Percentiles rank a stretch among this genome's conserved stretches.
These are phyloP conservation scores for Volucella zonaria DNA, from an alignment of 2,888 invertebrate genomes.

Conservation along the genomic window DNA sequence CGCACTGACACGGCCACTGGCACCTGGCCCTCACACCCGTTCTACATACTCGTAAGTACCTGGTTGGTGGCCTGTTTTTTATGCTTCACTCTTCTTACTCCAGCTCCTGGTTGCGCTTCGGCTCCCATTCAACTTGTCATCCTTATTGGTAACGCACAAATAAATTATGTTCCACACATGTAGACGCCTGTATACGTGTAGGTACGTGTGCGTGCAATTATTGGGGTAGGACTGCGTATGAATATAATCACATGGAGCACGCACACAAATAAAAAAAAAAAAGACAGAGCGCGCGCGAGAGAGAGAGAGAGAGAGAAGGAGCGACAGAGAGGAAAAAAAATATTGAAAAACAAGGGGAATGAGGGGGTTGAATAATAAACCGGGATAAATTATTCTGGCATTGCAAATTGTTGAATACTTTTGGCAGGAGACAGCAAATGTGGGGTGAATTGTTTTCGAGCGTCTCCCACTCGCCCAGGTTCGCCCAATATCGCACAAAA, in stretches of 20 bases:
- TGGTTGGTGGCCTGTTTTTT: constrained; percentile 56
- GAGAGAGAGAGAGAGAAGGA: neutral
- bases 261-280: constrained; percentile 8
- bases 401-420: constrained; percentile 73
- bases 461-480: constrained; percentile 7
- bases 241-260: constrained; percentile 9
- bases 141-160: constrained; percentile 69
- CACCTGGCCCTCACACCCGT: too few species aligned
- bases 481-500: constrained; percentile 9
- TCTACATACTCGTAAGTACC: constrained; percentile 30
- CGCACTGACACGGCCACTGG: too few species aligned
- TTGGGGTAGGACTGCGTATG: constrained; percentile 67
- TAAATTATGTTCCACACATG: constrained; percentile 56
- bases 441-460: constrained; percentile 49
- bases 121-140: constrained; percentile 29
- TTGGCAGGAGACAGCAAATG: constrained; percentile 48
- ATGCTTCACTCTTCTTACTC: constrained; percentile 30
- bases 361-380: constrained; percentile 71
- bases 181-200: constrained; percentile 4
- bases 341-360: neutral
- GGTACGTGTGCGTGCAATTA: constrained; percentile 52
- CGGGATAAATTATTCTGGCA: constrained; percentile 66
- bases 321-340: neutral
- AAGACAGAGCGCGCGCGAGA: neutral
- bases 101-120: neutral